Conservation (phyloP, 2,113 vertebrate species). For the Leiothrix lutea region DNA sequence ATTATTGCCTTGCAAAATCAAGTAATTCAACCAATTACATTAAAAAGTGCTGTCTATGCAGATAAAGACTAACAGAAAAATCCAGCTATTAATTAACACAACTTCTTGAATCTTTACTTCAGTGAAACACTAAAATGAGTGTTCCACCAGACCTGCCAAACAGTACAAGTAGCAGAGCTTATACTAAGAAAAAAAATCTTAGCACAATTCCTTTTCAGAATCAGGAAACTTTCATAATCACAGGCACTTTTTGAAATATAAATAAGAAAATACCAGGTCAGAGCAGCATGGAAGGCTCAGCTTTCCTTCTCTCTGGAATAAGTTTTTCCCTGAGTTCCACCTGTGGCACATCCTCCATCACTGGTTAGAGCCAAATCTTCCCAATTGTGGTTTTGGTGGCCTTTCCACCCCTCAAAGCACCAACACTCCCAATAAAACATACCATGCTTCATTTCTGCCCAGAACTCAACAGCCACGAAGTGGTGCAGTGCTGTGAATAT, state of each 20-base stretch:
- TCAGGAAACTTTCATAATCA: too few species aligned
- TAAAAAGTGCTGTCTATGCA: neutral
- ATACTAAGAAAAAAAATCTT: neutral
- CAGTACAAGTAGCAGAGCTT: too few species aligned
- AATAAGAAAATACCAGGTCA: neutral
- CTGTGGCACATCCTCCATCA: neutral
- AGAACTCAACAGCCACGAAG: neutral
- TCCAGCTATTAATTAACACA: neutral
- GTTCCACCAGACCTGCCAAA: neutral
- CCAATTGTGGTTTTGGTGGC: fast-evolving
- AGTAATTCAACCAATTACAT: neutral
- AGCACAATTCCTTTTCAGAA: neutral
- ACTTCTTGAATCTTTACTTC: neutral
- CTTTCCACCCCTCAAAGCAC: neutral
- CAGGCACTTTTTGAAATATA: neutral
- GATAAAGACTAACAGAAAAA: neutral
- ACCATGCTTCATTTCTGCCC: fast-evolving
- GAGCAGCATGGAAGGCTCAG: fast-evolving
- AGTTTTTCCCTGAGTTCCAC: fast-evolving
- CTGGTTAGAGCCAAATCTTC: neutral
- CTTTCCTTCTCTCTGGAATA: neutral
- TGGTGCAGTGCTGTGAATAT: neutral
- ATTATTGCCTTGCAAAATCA: neutral
- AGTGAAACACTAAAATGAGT: neutral
- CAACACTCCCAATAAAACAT: neutral